Evolutionary conservation across 2,113 vertebrate genomes (phyloP).

Genomic region (Eulemur rufifrons): DNA sequence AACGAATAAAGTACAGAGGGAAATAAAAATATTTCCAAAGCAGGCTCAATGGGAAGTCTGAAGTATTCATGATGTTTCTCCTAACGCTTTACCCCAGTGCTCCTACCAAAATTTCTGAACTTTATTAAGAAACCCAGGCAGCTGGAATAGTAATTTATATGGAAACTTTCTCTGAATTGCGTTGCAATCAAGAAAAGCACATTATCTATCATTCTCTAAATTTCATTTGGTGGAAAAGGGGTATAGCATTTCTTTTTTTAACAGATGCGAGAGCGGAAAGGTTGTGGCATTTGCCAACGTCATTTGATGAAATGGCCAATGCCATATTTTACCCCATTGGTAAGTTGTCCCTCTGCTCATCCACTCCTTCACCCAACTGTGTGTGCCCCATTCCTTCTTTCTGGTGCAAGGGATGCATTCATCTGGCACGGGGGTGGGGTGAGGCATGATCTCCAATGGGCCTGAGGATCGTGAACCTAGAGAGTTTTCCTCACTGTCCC

Average conservation of each 20-base stretch:
- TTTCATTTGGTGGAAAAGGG: not conserved
- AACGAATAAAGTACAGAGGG: conserved; percentile 19
- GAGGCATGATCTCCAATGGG: not conserved
- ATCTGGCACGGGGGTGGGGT: not conserved
- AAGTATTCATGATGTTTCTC: not conserved
- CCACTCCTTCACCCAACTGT: not conserved
- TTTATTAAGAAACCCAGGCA: conserved; percentile 41
- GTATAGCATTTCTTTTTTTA: not conserved
- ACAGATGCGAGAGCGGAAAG: not conserved
- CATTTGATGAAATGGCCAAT: not conserved
- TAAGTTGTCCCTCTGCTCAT: not conserved
- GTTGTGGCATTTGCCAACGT: not conserved
- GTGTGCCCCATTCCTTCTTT: not conserved
- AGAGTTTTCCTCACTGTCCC: not conserved
- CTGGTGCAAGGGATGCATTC: accelerated
- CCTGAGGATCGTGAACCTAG: not conserved
- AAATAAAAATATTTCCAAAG: conserved; percentile 44
- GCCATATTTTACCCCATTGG: not conserved
- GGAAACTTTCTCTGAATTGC: conserved; percentile 36
- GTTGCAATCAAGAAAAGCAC: conserved; percentile 5
- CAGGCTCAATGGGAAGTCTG: not conserved
- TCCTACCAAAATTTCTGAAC: conserved; percentile 44
- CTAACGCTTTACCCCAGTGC: not conserved
- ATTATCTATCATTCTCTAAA: conserved; percentile 23
- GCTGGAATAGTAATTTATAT: conserved; percentile 42